Base-by-base conservation (phyloP, 2,888 invertebrate species). In the Parnassius orleans region DNA sequence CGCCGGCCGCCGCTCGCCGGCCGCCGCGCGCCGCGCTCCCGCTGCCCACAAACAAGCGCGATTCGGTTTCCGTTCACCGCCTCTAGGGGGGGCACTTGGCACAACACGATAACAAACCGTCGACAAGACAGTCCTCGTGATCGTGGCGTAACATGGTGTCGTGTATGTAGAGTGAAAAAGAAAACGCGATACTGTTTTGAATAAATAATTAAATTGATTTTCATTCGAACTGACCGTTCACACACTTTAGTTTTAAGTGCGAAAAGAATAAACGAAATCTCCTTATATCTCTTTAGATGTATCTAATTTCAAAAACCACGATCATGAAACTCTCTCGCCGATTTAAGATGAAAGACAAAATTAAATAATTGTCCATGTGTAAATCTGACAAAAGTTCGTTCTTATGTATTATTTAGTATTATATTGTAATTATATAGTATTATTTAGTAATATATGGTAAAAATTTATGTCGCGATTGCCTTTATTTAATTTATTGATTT, bases 251-350 rank as follows among this genome's bases (percentile, higher is more conserved):
- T 24, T 24, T 24, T 33, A 33, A 33, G 3, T 7, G 33, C 33
- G 5, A 33, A 33, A 7, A 33, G 33, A 33, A 33, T 33, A 33
- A 33, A 33, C 7, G 33, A 5, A 33, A 33, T 33, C 33, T 33
- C 33, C 7, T 33, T 33, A 33, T 5, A 7, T 7, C 33, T 7
- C 33, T 33, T 33, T 33, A 33, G 33, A 33, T 33, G 3, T 5
- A 33, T 33, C 33, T 10, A 14, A 48, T 14, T 10, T 10, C 19
- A 3, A 19, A 7, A n/a, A 42, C 47, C 65, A 64, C 54, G 56
- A 66, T 71, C 76, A 76, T 64, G 72, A 69, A 73, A 74, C 74
- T 75, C 69, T 65, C 65, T 72, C 75, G 72, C 69, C 64, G 11
- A 10, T 14, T 14, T 14, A 7, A 48, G 14, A 33, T 33, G 7